Evolutionary conservation across 2,888 invertebrate genomes (phyloP).

Genomic region (Cylloceria caligata): DNA sequence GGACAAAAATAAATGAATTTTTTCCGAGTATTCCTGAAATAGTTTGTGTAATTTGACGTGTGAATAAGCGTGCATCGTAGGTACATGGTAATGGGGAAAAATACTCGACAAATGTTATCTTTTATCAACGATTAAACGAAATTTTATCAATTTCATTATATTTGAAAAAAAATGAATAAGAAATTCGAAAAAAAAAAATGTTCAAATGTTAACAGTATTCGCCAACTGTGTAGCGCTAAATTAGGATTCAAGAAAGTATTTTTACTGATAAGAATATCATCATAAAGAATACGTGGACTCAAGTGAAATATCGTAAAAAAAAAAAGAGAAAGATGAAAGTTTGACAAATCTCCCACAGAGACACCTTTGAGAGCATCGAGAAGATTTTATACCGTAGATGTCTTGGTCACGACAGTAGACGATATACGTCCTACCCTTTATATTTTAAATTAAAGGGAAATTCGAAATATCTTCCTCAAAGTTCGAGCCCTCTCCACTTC

Average conservation of each 20-base stretch:
- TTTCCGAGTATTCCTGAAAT: no score
- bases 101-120: no score
- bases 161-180: no score
- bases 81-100: no score
- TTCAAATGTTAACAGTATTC: no score
- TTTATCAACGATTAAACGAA: no score
- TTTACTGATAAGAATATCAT: neutral
- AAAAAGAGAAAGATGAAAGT: conserved; percentile 40
- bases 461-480: conserved; percentile 79
- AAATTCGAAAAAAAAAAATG: no score
- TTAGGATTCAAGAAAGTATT: neutral
- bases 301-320: conserved; percentile 35
- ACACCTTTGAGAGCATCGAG: conserved; percentile 72
- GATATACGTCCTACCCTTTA: conserved; percentile 72
- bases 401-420: conserved; percentile 67
- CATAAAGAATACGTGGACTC: neutral
- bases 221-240: no score
- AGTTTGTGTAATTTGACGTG: no score
- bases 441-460: conserved; percentile 81
- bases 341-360: conserved; percentile 10
- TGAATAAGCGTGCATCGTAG: no score
- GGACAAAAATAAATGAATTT: no score
- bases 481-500: conserved; percentile 71
- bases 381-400: conserved; percentile 71
- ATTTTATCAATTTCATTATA: no score